phyloP scores from a whole-genome alignment of 2,888 invertebrate species.

The Galerucella pusilla region DNA sequence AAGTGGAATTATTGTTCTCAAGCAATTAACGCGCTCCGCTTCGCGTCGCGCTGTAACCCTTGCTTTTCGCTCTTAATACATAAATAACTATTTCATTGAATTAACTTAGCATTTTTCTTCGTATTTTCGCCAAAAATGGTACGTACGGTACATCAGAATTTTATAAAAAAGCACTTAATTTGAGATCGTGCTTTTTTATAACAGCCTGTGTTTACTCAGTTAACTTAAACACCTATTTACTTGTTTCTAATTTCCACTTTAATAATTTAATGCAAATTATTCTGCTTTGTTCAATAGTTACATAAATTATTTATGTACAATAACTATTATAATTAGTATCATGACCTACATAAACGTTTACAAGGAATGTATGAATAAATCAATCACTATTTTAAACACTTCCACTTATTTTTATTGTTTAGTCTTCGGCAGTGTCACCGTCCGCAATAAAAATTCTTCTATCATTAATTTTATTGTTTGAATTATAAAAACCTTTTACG shows the following conservation, averaged over 20 bases:
- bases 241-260: background rate
- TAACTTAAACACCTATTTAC: background rate
- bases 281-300: background rate
- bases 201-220: too few species aligned
- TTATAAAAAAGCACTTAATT: background rate
- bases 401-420: background rate
- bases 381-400: background rate
- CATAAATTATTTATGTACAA: background rate
- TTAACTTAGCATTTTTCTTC: background rate
- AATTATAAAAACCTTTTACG: conserved; percentile 1
- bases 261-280: background rate
- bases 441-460: background rate
- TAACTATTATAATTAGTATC: background rate
- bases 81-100: background rate
- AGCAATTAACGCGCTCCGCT: too few species aligned
- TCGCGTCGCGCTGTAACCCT: too few species aligned
- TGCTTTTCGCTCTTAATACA: too few species aligned
- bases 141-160: background rate
- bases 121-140: background rate
- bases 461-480: conserved; percentile 5
- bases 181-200: too few species aligned
- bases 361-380: background rate
- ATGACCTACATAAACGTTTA: background rate
- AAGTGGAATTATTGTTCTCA: too few species aligned
- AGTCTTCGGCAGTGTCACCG: background rate